Percentiles rank a stretch among this genome's conserved stretches.
These are phyloP conservation scores for Hydropsyche betteni DNA, from an alignment of 2,888 invertebrate genomes.

Conservation along the genomic window DNA sequence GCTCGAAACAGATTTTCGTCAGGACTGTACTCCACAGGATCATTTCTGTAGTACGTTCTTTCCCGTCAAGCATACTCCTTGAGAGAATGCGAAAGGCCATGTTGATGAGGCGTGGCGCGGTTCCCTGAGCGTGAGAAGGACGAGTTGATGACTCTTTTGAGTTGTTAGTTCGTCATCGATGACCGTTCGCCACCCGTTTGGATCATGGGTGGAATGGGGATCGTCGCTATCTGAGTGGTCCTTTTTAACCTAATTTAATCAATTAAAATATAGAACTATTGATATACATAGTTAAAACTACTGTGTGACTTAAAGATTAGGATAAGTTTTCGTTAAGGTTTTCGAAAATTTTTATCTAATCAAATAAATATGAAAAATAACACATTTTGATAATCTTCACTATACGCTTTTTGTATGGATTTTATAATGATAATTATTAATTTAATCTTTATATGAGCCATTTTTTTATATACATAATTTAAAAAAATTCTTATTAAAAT, in stretches of 20 bases:
- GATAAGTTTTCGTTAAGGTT: too few relatives aligned
- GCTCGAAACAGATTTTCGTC: background rate
- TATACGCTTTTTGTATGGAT: too few relatives aligned
- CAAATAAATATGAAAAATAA: too few relatives aligned
- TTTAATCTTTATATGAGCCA: too few relatives aligned
- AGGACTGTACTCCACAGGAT: slow-evolving; percentile 52
- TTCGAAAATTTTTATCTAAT: too few relatives aligned
- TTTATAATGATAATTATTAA: too few relatives aligned
- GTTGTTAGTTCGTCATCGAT: slow-evolving; percentile 42
- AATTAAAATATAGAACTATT: too few relatives aligned
- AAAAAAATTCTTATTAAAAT: too few relatives aligned
- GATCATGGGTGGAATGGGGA: slow-evolving; percentile 37
- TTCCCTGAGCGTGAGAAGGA: slow-evolving; percentile 53
- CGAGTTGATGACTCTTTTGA: slow-evolving; percentile 8
- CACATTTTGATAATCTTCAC: too few relatives aligned
- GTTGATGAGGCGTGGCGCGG: slow-evolving; percentile 53
- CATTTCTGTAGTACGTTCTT: slow-evolving; percentile 51
- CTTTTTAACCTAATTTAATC: background rate
- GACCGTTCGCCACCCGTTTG: slow-evolving; percentile 47
- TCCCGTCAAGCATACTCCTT: slow-evolving; percentile 47
- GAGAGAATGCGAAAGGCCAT: slow-evolving; percentile 49
- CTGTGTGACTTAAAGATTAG: too few relatives aligned
- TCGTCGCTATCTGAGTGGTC: slow-evolving; percentile 50
- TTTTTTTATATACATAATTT: too few relatives aligned
- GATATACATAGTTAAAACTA: too few relatives aligned